phyloP scores from a whole-genome alignment of 2,113 vertebrate species.

The Erythrolamprus reginae region DNA sequence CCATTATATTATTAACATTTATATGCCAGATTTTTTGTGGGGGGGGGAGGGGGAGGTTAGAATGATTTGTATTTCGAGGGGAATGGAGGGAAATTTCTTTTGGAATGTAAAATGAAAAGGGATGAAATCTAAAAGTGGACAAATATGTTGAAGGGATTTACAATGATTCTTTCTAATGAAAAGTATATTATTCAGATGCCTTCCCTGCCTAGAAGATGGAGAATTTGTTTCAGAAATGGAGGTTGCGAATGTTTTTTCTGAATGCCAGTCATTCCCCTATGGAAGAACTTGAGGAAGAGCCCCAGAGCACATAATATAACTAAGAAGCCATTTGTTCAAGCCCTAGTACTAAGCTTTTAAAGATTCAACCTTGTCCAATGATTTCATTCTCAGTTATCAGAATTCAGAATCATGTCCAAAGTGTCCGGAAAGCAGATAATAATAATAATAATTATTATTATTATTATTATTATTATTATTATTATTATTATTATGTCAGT shows the following conservation, averaged over 20 bases:
- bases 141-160: constrained; percentile 33
- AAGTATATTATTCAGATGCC: background rate
- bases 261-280: background rate
- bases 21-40: constrained; percentile 44
- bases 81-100: background rate
- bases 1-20: constrained; percentile 61
- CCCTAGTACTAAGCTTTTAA: no score
- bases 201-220: constrained; percentile 4
- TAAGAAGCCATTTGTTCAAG: background rate
- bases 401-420: background rate
- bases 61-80: constrained; percentile 22
- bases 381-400: background rate
- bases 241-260: background rate
- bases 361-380: background rate
- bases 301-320: background rate
- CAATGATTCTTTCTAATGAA: constrained; percentile 2
- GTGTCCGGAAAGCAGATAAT: no score
- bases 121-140: constrained; percentile 43
- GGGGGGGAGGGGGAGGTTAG: constrained; percentile 17
- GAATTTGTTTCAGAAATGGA: constrained; percentile 23
- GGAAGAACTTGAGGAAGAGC: background rate
- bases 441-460: no score
- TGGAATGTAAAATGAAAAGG: constrained; percentile 36
- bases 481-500: no score
- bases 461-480: no score